Evolutionary conservation across 1,140 invertebrate genomes (phyloP).

Genomic region (Drosophila gunungcola): DNA sequence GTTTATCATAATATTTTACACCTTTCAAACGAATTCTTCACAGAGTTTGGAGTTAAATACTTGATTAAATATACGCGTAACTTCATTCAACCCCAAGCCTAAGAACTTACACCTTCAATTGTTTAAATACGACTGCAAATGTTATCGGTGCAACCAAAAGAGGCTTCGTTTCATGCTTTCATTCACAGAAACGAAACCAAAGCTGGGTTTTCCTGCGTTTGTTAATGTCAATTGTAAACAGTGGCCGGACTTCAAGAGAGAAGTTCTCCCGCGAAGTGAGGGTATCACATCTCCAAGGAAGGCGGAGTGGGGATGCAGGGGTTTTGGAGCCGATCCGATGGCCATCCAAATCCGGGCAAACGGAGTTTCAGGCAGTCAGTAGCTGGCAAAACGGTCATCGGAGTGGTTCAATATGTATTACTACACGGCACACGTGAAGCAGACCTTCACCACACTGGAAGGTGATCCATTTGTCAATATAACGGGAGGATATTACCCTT

Average conservation of each 20-base stretch:
- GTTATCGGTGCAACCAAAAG: not conserved
- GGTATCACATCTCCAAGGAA: slow-evolving; percentile 28
- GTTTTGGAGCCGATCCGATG: slow-evolving; percentile 2
- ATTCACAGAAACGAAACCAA: not conserved
- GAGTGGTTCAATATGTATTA: slow-evolving; percentile 69
- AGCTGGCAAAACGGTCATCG: slow-evolving; percentile 48
- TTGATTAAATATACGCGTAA: not conserved
- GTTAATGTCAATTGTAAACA: slow-evolving; percentile 22
- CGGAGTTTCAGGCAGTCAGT: slow-evolving; percentile 45
- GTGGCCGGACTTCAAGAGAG: not conserved
- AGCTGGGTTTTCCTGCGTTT: slow-evolving; percentile 3
- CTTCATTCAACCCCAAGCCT: not conserved
- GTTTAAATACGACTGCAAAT: slow-evolving; percentile 7
- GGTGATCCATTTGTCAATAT: slow-evolving; percentile 27
- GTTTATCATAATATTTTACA: too few relatives aligned
- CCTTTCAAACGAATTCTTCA: too few relatives aligned
- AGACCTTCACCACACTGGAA: slow-evolving; percentile 70
- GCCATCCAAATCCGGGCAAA: slow-evolving; percentile 19
- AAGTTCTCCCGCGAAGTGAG: slow-evolving; percentile 18
- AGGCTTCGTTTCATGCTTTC: not conserved
- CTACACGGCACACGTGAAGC: slow-evolving; percentile 72
- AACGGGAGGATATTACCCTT: not conserved
- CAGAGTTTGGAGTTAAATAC: too few relatives aligned
- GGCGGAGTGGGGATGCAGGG: not conserved
- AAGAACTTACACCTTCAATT: slow-evolving; percentile 12